phyloP scores from a whole-genome alignment of 2,888 invertebrate genomes.

The Rotaria macrura region DNA sequence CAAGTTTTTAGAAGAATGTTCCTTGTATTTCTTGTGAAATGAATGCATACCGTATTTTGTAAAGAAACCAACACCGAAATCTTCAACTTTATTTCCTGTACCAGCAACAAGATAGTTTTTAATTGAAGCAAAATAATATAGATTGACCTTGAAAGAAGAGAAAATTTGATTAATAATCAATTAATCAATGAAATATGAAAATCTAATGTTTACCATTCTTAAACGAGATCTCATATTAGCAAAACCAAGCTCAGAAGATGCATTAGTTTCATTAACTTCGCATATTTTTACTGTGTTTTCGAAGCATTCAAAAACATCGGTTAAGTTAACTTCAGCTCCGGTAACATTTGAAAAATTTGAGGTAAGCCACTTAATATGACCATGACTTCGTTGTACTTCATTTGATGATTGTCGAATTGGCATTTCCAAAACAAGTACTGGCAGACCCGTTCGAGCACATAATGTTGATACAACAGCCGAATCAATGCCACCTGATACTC shows the following conservation, averaged over 20 bases:
- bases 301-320: neutral
- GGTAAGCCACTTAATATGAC: neutral
- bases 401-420: neutral
- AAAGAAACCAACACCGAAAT: conserved; percentile 21
- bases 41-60: neutral
- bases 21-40: neutral
- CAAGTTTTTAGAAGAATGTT: neutral
- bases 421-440: neutral
- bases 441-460: neutral
- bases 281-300: neutral
- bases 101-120: neutral
- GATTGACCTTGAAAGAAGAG: neutral
- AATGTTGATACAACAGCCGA: conserved; percentile 7
- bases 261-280: neutral
- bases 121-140: neutral
- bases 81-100: conserved; percentile 18
- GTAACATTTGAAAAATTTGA: neutral
- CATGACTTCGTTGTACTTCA: neutral
- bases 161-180: neutral
- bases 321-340: neutral
- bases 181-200: no score
- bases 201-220: conserved; percentile 2
- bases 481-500: neutral
- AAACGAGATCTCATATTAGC: conserved; percentile 2
- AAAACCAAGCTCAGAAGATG: neutral